Evolutionary conservation across 1,140 invertebrate genomes (phyloP), one percentile per base, ranked within the genome.

Genomic region (Arion vulgaris): DNA sequence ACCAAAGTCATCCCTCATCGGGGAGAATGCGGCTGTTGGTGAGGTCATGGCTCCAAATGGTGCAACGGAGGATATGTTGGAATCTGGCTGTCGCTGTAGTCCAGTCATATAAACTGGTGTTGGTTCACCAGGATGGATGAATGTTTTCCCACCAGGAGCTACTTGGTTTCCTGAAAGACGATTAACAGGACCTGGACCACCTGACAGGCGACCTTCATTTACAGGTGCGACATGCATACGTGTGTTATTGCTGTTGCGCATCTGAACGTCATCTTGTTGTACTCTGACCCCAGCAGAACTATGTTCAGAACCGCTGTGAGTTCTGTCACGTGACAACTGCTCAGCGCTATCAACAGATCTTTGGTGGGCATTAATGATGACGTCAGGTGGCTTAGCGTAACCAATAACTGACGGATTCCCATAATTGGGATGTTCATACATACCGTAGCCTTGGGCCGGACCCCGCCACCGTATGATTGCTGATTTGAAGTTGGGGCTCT

Each of bases 341-440:
- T 79, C 75, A 9, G 28, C 36, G 76, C 84, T 82, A 51, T 84
- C 83, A 4, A 66, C 83, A 34, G 83, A 84, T n/a, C 15, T 15
- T 41, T 84, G 78, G 11, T 68, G 32, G 0, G 49, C 38, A 69
- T 84, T 68, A 28, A 38, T 26, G 49, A 82, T 66, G 57, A 62
- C 57, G 76, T 62, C 76, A 1, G 51, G 32, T 11, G 34, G 41
- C 19, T 38, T 49, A 4, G 23, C 7, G 38, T 49, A 41, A 7
- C 32, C 23, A 11, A 19, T 66, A 1, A 2, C 34, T 9, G 36
- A 5, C 13, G 23, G 51, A 13, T 9, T 38, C 2, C 5, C 38
- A 73, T 49, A 26, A 23, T 7, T n/a, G 2, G 38, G 5, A 26
- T 49, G 71, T 38, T n/a, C 71, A 19, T 28, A 28, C n/a, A 23